A percentile compares a stretch with the other conserved stretches of the same genome.
Evolutionary conservation across 2,113 vertebrate species (phyloP).

Genomic region (Leptodactylus fuscus): DNA sequence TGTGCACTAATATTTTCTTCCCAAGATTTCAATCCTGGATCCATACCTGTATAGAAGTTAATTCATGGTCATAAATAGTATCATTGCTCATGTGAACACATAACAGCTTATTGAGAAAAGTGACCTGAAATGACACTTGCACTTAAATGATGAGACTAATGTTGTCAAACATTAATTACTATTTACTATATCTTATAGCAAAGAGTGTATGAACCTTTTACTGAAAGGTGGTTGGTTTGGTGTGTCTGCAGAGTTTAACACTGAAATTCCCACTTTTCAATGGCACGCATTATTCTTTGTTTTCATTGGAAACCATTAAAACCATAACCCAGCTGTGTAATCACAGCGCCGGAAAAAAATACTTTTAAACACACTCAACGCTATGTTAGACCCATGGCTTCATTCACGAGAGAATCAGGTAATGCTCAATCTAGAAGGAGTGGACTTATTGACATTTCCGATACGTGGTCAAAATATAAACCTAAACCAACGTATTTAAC

Average conservation of each 20-base stretch:
- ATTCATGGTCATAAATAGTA: too few relatives aligned
- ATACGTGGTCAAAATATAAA: conserved; percentile 64
- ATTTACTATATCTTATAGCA: conserved; percentile 1
- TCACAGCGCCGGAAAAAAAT: conserved; percentile 60
- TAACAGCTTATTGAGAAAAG: too few relatives aligned
- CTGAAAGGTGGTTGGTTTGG: background rate
- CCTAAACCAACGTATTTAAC: conserved; percentile 67
- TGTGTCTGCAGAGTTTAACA: conserved; percentile 29
- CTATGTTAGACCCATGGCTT: conserved; percentile 60
- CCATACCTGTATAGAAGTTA: too few relatives aligned
- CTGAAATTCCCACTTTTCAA: conserved; percentile 48
- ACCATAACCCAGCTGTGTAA: conserved; percentile 65
- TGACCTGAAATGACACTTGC: too few relatives aligned
- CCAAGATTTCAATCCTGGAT: too few relatives aligned
- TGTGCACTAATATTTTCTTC: too few relatives aligned
- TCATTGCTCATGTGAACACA: too few relatives aligned
- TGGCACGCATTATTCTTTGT: conserved; percentile 48
- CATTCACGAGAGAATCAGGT: conserved; percentile 64
- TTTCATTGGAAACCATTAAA: conserved; percentile 67
- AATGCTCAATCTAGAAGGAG: conserved; percentile 66
- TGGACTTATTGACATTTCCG: conserved; percentile 65
- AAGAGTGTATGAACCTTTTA: background rate
- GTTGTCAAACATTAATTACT: too few relatives aligned
- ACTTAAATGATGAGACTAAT: too few relatives aligned
- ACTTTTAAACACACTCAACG: conserved; percentile 63